Base-by-base conservation (phyloP, 2,888 invertebrate species). In the Pachliopta kotzebuea region DNA sequence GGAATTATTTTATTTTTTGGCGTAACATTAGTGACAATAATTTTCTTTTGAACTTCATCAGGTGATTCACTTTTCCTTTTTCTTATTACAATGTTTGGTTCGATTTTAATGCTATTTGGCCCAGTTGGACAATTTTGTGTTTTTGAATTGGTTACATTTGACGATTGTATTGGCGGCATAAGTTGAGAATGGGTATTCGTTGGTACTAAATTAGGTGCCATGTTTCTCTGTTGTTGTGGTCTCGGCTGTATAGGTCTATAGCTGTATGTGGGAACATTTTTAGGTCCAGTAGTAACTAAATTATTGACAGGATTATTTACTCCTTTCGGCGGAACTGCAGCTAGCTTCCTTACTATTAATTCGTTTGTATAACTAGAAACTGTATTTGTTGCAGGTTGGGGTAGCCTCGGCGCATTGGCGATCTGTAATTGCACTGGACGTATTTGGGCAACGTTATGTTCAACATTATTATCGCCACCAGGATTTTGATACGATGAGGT, bases 51-150 rank as follows among this genome's bases (percentile, higher is more conserved):
- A 4, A 75, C 72, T 64, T 87, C 86, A 70, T 88, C 88, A 0
- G 88, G 88, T 4, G 87, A 87, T 78, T 87, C 87, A 54, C 86
- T 86, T 73, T 88, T 88, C 70, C 88, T 77, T 75, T 87, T 88
- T 67, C 83, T 79, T 65, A 73, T 84, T 9, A 73, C 68, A 9
- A 69, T 66, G 20, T 67, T 71, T 17, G 65, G 66, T 70, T 72
- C 72, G 56, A 68, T 70, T 68, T 69, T 70, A 23, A 66, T 55
- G 45, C 63, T 67, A 70, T 56, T 70, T 26, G 37, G 29, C 64
- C 53, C 62, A 60, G 53, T 71, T 60, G 31, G 68, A 72, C 26
- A 56, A 4, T 58, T 66, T 42, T 65, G 64, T 21, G 31, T 67
- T 53, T 66, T 69, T 24, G 64, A 18, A 23, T 54, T 69, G 2